Evolutionary conservation across 2,113 vertebrate species (phyloP).

Genomic region (Colius striatus): DNA sequence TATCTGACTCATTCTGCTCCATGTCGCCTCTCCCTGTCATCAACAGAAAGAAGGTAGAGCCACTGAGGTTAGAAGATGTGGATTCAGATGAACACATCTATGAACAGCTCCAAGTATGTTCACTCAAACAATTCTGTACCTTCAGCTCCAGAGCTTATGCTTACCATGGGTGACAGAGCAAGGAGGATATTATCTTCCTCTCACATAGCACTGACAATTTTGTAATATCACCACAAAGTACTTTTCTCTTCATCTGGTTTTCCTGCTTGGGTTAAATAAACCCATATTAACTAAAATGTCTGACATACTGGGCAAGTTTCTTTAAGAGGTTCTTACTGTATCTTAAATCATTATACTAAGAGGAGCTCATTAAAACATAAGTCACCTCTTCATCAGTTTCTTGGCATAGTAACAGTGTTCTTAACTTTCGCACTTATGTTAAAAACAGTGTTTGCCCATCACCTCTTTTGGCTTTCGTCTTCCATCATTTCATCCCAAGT

Average conservation of each 20-base stretch:
- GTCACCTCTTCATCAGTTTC: neutral
- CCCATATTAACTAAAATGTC: neutral
- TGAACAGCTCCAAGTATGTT: neutral
- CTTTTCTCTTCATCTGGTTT: neutral
- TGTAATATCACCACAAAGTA: neutral
- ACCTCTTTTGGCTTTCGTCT: neutral
- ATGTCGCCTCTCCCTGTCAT: constrained; percentile 82
- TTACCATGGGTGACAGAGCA: neutral
- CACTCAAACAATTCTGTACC: neutral
- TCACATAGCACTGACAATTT: neutral
- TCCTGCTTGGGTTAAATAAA: neutral
- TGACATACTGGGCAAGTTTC: neutral
- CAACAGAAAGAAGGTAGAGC: neutral
- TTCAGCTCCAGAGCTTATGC: neutral
- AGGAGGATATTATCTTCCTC: neutral
- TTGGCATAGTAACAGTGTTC: too few species aligned
- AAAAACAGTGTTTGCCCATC: neutral
- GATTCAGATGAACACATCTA: neutral
- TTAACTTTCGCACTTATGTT: neutral
- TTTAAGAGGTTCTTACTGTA: neutral
- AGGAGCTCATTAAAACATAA: neutral
- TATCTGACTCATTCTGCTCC: constrained; percentile 89
- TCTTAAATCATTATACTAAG: neutral
- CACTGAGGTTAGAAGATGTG: neutral
- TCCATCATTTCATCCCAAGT: neutral